Conservation (phyloP, 2,888 invertebrate genomes). For the Agrotis exclamationis region DNA sequence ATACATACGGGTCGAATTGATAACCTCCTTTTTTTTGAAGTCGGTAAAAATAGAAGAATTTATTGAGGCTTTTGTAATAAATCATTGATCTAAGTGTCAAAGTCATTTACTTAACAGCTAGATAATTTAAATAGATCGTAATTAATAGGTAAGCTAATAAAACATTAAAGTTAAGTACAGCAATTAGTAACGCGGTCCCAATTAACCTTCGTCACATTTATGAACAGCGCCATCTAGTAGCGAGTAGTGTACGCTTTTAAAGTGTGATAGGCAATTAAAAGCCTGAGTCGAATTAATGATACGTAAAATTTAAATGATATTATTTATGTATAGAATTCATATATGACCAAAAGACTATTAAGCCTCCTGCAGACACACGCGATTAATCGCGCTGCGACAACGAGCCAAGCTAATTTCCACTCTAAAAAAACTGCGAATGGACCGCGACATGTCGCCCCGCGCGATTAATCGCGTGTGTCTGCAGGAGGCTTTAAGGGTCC, state of each 20-base stretch:
- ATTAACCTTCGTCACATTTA: background rate
- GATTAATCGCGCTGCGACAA: no score
- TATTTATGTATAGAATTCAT: slow-evolving; percentile 10
- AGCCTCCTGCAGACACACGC: no score
- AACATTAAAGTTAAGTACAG: background rate
- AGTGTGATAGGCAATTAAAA: slow-evolving; percentile 14
- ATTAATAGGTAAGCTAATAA: background rate
- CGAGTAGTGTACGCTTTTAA: slow-evolving; percentile 21
- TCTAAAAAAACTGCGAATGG: no score
- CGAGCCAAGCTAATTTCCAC: no score
- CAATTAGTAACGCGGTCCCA: background rate
- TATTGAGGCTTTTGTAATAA: background rate
- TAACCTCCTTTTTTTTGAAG: no score
- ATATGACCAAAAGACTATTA: background rate
- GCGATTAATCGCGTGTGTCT: no score
- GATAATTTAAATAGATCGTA: slow-evolving; percentile 11
- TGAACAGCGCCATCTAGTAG: slow-evolving; percentile 48
- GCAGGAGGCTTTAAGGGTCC: no score
- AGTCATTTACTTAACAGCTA: background rate
- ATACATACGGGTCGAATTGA: no score
- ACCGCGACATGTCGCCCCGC: no score
- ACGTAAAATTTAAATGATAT: slow-evolving; percentile 4
- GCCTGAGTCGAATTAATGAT: background rate
- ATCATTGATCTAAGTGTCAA: slow-evolving; percentile 7
- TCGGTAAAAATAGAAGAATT: background rate